Evolutionary conservation across 30 jellyfish, hydroid and myxozoan genomes (phyloP), one percentile per base, ranked within the genome.

Genomic region (Aurelia aurita complex sp. Pacific): DNA sequence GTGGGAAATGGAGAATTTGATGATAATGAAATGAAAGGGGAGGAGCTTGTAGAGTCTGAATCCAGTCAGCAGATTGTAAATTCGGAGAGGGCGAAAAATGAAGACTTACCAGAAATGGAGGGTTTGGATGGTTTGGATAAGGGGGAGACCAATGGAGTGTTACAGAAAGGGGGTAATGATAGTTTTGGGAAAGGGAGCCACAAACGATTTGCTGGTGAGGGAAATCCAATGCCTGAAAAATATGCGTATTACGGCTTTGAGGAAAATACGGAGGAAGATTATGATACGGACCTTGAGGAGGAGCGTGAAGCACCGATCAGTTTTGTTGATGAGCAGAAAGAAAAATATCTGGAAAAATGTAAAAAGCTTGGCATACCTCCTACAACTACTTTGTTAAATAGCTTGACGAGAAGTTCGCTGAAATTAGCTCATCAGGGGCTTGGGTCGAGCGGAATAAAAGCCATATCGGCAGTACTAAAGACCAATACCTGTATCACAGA

Each of bases 391-490:
- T 55, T 77, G 36, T 32, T 88, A 52, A 81, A 88, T 54, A 51
- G 89, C 33, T 42, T 88, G 67, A 67, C 91, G 36, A 71, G 50
- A 17, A 51, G 42, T 19, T 29, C 53, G 29, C 63, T 88, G 74
- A 79, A 68, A 53, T 36, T 88, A 50, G 73, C 91, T 33, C 91
- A 88, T 51, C 87, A 74, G 35, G 96, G 96, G 10, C 65, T 88
- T 7, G 91, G 96, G 2, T 52, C 91, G 16, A 71, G 40, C 8
- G 96, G 91, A 3, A 73, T 80, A 29, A 64, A 61, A 55, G 96
- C 88, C 0, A 72, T 88, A 16, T 89, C 85, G 15, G 54, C 73
- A 0, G 66, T 53, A 57, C 52, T 88, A 75, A 79, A 80, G 68
- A 12, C 78, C n/a, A 88, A 88, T 79, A 88, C 88, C 1, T 65